A percentile compares a stretch with the other conserved stretches of the same genome.
Evolutionary conservation across 2,888 invertebrate genomes (phyloP).

Genomic region (Tineola bisselliella): DNA sequence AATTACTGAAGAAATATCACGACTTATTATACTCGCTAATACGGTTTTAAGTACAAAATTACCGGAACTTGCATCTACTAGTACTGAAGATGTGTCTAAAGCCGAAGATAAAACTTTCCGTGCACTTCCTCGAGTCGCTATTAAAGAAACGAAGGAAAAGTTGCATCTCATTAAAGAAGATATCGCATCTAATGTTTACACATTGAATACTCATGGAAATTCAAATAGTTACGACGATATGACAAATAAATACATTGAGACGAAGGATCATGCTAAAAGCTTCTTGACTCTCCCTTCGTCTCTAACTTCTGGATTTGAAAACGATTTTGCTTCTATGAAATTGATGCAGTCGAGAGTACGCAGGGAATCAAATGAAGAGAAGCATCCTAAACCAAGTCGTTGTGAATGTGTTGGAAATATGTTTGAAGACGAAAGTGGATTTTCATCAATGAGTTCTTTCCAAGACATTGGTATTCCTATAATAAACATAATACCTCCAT

Average conservation of each 20-base stretch:
- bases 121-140: neutral
- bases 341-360: neutral
- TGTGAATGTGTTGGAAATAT: slow-evolving; percentile 20
- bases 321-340: slow-evolving; percentile 23
- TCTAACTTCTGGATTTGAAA: slow-evolving; percentile 32
- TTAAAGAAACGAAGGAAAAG: neutral
- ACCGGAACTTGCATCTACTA: slow-evolving; percentile 40
- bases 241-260: slow-evolving; percentile 27
- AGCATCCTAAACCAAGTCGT: slow-evolving; percentile 27
- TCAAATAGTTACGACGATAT: slow-evolving; percentile 28
- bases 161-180: neutral
- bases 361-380: slow-evolving; percentile 29
- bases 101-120: neutral
- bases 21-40: slow-evolving; percentile 60
- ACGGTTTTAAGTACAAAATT: slow-evolving; percentile 55
- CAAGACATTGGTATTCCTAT: slow-evolving; percentile 81
- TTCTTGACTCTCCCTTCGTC: slow-evolving; percentile 32
- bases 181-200: slow-evolving; percentile 17
- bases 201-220: slow-evolving; percentile 29
- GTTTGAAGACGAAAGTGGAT: slow-evolving; percentile 83
- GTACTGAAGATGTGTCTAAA: neutral
- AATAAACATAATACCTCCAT: slow-evolving; percentile 58
- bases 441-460: slow-evolving; percentile 86
- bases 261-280: slow-evolving; percentile 28
- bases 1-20: slow-evolving; percentile 52